Evolutionary conservation across 1,140 invertebrate species (phyloP).

Genomic region (Apis laboriosa): DNA sequence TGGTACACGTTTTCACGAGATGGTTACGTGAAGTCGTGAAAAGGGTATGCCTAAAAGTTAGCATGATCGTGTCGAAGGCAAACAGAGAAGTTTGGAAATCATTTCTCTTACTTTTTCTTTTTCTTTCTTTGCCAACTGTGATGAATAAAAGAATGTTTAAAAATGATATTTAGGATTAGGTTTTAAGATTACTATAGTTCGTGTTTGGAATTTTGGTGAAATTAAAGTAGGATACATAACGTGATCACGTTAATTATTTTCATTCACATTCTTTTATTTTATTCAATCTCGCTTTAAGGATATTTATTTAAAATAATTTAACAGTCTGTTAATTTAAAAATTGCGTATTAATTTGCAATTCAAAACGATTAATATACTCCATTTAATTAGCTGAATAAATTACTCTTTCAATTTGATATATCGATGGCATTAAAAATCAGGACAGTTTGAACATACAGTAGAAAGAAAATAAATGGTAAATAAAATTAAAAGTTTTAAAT

Average conservation of each 20-base stretch:
- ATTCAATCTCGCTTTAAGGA: no score
- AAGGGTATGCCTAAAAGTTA: conserved; percentile 43
- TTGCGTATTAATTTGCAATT: neutral
- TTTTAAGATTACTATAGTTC: no score
- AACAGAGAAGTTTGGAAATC: conserved; percentile 16
- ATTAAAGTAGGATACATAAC: no score
- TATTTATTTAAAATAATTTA: neutral
- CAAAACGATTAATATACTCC: neutral
- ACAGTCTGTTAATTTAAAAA: neutral
- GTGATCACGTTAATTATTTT: no score
- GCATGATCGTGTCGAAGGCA: conserved; percentile 33
- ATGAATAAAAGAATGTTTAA: no score
- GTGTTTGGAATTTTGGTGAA: no score
- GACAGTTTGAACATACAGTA: neutral
- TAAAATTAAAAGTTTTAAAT: neutral
- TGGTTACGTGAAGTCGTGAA: conserved; percentile 29
- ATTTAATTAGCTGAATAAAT: neutral
- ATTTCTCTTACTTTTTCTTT: neutral
- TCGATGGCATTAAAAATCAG: neutral
- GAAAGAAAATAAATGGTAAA: neutral
- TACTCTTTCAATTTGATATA: neutral
- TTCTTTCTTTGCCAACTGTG: no score
- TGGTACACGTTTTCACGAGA: conserved; percentile 19
- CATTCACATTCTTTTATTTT: no score
- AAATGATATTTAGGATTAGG: no score